These are phyloP conservation scores for Physeter macrocephalus DNA, from an alignment of 2,113 vertebrate species.

Conservation along the genomic window DNA sequence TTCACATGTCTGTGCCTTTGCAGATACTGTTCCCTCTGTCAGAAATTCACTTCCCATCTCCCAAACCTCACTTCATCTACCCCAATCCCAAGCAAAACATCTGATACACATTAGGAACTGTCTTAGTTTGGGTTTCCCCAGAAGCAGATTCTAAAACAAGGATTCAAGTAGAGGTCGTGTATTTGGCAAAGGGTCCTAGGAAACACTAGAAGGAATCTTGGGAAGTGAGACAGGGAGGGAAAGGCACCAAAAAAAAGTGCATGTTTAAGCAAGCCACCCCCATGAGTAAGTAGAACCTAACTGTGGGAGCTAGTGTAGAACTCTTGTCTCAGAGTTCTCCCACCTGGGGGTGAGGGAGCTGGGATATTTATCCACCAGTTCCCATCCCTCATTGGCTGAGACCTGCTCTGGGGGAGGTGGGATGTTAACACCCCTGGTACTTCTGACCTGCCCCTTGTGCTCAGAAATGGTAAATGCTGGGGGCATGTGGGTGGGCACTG, in stretches of 20 bases:
- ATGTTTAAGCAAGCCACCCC: neutral
- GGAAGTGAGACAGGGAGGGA: neutral
- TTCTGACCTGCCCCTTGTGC: neutral
- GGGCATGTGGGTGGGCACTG: neutral
- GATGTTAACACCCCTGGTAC: neutral
- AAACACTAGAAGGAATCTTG: neutral
- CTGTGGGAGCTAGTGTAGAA: neutral
- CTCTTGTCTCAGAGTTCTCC: neutral
- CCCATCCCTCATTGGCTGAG: neutral
- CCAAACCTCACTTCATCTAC: neutral
- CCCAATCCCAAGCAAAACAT: neutral
- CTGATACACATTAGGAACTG: neutral
- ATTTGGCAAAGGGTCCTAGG: neutral
- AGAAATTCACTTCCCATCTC: neutral
- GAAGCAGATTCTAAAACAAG: constrained; percentile 8
- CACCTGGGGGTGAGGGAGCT: neutral
- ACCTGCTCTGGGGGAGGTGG: neutral
- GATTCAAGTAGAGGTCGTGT: neutral
- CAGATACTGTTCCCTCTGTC: neutral
- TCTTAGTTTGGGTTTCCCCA: neutral
- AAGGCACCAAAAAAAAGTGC: neutral
- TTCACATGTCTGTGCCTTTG: neutral
- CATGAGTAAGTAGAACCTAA: neutral
- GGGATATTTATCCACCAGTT: neutral
- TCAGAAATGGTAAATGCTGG: neutral